phyloP scores from a whole-genome alignment of 2,113 vertebrate species.

The Petrocephalus zakoni region DNA sequence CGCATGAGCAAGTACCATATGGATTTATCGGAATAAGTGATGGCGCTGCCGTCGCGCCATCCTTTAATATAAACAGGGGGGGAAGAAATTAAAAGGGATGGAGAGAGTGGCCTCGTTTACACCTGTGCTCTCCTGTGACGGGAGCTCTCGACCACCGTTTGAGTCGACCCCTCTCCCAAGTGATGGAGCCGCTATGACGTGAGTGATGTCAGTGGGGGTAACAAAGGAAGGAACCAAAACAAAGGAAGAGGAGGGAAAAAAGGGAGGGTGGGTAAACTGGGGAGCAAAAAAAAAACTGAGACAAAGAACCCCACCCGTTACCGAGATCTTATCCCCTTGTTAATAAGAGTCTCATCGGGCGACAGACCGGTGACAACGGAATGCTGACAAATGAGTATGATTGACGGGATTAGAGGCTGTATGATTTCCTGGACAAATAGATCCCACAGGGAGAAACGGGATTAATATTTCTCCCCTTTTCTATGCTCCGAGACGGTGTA shows the following conservation, averaged over 20 bases:
- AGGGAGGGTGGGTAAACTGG: slow-evolving; percentile 16
- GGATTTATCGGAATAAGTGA: slow-evolving; percentile 57
- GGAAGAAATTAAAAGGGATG: slow-evolving; percentile 45
- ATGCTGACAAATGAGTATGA: slow-evolving; percentile 55
- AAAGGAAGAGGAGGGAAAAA: slow-evolving; percentile 19
- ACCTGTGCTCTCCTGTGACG: slow-evolving; percentile 66
- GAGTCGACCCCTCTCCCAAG: slow-evolving; percentile 42
- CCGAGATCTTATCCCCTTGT: slow-evolving; percentile 28
- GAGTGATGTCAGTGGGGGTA: slow-evolving; percentile 12
- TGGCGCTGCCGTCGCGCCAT: slow-evolving; percentile 50
- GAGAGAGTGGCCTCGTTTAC: slow-evolving; percentile 66
- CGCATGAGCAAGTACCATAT: slow-evolving; percentile 46
- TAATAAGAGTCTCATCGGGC: slow-evolving; percentile 40
- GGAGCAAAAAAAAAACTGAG: background rate
- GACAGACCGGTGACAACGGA: slow-evolving; percentile 36
- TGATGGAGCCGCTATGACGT: slow-evolving; percentile 21
- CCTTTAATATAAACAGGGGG: slow-evolving; percentile 40
- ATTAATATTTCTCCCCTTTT: slow-evolving; percentile 53
- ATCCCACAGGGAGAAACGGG: slow-evolving; percentile 64
- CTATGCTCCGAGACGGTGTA: slow-evolving; percentile 53
- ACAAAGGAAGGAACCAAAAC: slow-evolving; percentile 22
- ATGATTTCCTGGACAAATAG: slow-evolving; percentile 68
- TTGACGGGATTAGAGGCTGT: slow-evolving; percentile 59
- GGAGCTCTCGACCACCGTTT: slow-evolving; percentile 47
- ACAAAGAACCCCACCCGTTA: slow-evolving; percentile 15